Evolutionary conservation across 1,140 invertebrate genomes (phyloP), one percentile per base, ranked within the genome.

Genomic region (Trialeurodes vaporariorum): DNA sequence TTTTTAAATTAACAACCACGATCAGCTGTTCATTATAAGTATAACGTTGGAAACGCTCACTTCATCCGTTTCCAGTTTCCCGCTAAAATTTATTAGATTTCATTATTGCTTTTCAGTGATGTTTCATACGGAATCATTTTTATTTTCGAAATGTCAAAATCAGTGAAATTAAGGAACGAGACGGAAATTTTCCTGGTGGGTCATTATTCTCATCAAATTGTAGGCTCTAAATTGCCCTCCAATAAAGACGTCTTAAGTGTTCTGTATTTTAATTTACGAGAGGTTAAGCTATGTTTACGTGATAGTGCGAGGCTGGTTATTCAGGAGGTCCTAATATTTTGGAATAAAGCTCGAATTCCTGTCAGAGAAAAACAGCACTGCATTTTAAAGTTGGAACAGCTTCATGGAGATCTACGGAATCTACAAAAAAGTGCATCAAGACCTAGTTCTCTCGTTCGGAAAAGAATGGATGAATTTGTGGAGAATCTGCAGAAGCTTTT

Each of bases 401-500:
- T 71, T 40, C 64, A 71, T 67, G 25, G 67, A 58, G 65, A 71
- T 65, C 69, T 65, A 68, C 61, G 65, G 65, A 25, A 67, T 62
- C 60, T 69, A 61, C 68, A 65, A 65, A 69, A 40, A 65, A 49
- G 65, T 34, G 34, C 59, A 34, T 59, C 59, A 61, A 69, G 58
- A 67, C 11, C 34, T 27, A 59, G 1, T 58, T 34, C 62, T 25
- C 65, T 62, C 27, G 34, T 27, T 27, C 34, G 60, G 63, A 71
- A 67, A 65, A 66, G 69, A 67, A 49, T 68, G 49, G 25, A 70
- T 23, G 11, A 58, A 66, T 71, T 70, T 71, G 27, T 58, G 34
- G 49, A 68, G 49, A 67, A 66, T 58, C 40, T 71, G 22, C 49
- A 74, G 21, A 67, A 73, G 65, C 70, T 74, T 58, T 74, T 74